phyloP scores from a whole-genome alignment of 2,888 invertebrate species.

The Cotesia congregata region DNA sequence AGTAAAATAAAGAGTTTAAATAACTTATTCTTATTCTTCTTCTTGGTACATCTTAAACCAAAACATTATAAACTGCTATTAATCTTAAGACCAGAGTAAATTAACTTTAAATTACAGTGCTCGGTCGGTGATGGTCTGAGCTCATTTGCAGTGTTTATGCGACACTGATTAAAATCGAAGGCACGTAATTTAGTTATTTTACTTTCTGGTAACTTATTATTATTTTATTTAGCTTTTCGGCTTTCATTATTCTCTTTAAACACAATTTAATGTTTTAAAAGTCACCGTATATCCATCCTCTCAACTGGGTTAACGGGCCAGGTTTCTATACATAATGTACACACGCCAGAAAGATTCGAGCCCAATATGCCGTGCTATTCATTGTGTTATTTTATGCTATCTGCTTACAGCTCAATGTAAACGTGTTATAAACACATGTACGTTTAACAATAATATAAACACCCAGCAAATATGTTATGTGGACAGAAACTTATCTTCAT shows the following conservation, averaged over 20 bases:
- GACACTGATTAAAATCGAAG: slow-evolving; percentile 31
- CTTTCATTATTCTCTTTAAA: slow-evolving; percentile 15
- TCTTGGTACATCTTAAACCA: slow-evolving; percentile 5
- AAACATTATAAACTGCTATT: slow-evolving; percentile 15
- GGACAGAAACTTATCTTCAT: background rate
- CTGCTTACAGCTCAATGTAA: background rate
- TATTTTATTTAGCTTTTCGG: background rate
- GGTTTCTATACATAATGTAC: slow-evolving; percentile 45
- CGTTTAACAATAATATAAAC: background rate
- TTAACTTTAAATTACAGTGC: slow-evolving; percentile 21
- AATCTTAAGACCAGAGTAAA: background rate
- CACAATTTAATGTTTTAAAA: slow-evolving; percentile 33
- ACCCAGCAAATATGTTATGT: background rate
- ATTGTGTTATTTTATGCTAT: slow-evolving; percentile 16
- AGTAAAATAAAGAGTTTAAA: background rate
- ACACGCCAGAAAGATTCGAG: slow-evolving; percentile 29
- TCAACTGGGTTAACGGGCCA: slow-evolving; percentile 59
- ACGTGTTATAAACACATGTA: background rate
- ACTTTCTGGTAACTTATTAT: background rate
- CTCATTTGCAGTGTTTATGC: slow-evolving; percentile 16
- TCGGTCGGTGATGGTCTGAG: background rate
- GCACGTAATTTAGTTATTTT: slow-evolving; percentile 2
- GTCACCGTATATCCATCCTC: slow-evolving; percentile 34
- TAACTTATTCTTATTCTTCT: background rate
- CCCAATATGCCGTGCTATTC: slow-evolving; percentile 28